These are phyloP conservation scores for Acrossocheilus fasciatus DNA, from an alignment of 2,797 vertebrate genomes.

Conservation along the genomic window DNA sequence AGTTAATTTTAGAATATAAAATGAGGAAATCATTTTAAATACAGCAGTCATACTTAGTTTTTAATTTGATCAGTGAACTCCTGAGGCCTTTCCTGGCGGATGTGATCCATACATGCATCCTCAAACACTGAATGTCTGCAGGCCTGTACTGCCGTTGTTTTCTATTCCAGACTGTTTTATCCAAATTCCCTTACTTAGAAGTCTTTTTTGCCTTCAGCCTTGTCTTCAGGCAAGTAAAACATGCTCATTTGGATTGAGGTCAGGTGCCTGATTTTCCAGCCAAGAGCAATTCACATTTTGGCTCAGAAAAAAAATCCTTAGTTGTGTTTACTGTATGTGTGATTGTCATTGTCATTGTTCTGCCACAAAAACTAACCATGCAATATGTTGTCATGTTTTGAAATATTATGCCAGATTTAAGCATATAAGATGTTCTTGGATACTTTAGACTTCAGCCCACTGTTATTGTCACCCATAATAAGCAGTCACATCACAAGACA, in stretches of 20 bases:
- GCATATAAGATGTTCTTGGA: neutral
- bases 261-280: neutral
- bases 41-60: neutral
- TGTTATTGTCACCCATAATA: neutral
- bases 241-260: neutral
- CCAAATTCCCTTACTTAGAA: conserved; percentile 6
- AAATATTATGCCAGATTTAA: neutral
- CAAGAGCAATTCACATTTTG: neutral
- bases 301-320: neutral
- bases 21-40: neutral
- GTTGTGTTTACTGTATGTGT: neutral
- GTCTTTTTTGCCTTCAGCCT: neutral
- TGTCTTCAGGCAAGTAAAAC: conserved; percentile 10
- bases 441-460: neutral
- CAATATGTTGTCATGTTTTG: neutral
- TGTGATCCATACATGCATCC: neutral
- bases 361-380: neutral
- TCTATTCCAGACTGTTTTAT: neutral
- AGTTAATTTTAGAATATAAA: no score
- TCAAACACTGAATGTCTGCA: neutral
- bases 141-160: neutral
- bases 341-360: neutral
- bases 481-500: neutral
- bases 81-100: neutral
- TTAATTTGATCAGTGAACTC: neutral